A percentile compares a stretch with the other conserved stretches of the same genome.
Evolutionary conservation across 1,140 invertebrate genomes (phyloP).

Genomic region (Centruroides sculpturatus): DNA sequence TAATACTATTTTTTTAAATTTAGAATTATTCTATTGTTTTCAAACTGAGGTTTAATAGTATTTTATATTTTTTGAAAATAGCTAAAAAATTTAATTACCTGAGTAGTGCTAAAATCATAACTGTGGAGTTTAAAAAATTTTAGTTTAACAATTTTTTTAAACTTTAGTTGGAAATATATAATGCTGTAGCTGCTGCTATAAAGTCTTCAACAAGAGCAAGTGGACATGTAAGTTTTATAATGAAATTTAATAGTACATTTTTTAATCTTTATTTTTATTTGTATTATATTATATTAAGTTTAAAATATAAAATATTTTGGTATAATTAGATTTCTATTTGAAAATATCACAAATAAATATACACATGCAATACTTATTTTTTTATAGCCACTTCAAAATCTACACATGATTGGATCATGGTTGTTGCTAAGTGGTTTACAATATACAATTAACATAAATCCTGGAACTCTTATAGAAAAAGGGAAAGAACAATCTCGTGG

Average conservation of each 20-base stretch:
- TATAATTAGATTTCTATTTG: too few relatives aligned
- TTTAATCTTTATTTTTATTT: too few relatives aligned
- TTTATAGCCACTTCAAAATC: constrained; percentile 66
- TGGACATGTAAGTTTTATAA: constrained; percentile 51
- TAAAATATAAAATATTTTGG: too few relatives aligned
- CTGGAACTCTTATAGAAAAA: constrained; percentile 24
- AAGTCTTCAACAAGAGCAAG: constrained; percentile 70
- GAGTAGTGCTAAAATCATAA: too few relatives aligned
- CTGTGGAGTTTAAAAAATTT: background rate
- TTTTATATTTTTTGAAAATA: too few relatives aligned
- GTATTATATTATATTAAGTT: too few relatives aligned
- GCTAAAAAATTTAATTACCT: too few relatives aligned
- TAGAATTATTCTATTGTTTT: too few relatives aligned
- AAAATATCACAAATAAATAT: too few relatives aligned
- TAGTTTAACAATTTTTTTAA: background rate
- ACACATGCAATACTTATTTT: background rate
- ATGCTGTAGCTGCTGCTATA: constrained; percentile 59
- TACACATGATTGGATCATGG: constrained; percentile 74
- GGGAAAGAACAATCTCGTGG: constrained; percentile 23
- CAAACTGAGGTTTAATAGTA: too few relatives aligned
- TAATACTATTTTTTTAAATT: too few relatives aligned
- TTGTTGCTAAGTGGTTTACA: constrained; percentile 72
- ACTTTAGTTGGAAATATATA: constrained; percentile 55
- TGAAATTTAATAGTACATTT: too few relatives aligned
- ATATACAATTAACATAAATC: constrained; percentile 31